These are phyloP conservation scores for Cephus cinctus DNA, from an alignment of 1,140 invertebrate species.

Conservation along the genomic window DNA sequence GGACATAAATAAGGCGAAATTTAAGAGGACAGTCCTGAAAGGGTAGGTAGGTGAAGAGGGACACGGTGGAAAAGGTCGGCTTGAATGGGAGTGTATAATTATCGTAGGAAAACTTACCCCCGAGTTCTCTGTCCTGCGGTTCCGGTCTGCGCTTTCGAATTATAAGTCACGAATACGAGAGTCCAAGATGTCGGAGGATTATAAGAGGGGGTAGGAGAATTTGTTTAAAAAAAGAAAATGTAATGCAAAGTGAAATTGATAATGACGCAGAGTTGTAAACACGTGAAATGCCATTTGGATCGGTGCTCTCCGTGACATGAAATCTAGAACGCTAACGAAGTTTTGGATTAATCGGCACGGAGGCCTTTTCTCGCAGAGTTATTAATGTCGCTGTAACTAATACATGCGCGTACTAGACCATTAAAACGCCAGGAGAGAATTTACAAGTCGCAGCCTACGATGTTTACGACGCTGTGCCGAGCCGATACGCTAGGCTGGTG, in stretches of 20 bases:
- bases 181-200: too few species aligned
- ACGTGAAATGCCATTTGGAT: too few species aligned
- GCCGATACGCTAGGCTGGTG: slow-evolving; percentile 35
- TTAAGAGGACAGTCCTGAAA: slow-evolving; percentile 51
- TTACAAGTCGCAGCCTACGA: slow-evolving; percentile 49
- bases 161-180: slow-evolving; percentile 56
- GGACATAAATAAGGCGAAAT: slow-evolving; percentile 55
- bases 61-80: slow-evolving; percentile 28
- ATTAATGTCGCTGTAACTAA: slow-evolving; percentile 54
- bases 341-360: slow-evolving; percentile 38
- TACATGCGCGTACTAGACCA: slow-evolving; percentile 45
- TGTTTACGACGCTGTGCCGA: slow-evolving; percentile 48
- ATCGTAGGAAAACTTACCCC: too few species aligned
- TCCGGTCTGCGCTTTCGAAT: slow-evolving; percentile 57
- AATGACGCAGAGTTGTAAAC: too few species aligned
- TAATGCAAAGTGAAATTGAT: too few species aligned
- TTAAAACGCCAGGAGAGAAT: slow-evolving; percentile 54
- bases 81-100: slow-evolving; percentile 55
- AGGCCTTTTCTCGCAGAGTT: slow-evolving; percentile 40
- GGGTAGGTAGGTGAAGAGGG: slow-evolving; percentile 24
- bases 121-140: slow-evolving; percentile 53
- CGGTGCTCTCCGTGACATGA: too few species aligned
- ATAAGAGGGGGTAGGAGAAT: too few species aligned
- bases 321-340: background rate
- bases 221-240: too few species aligned